Evolutionary conservation across 1,140 invertebrate genomes (phyloP), one percentile per base, ranked within the genome.

Genomic region (Drosophila malerkotliana): DNA sequence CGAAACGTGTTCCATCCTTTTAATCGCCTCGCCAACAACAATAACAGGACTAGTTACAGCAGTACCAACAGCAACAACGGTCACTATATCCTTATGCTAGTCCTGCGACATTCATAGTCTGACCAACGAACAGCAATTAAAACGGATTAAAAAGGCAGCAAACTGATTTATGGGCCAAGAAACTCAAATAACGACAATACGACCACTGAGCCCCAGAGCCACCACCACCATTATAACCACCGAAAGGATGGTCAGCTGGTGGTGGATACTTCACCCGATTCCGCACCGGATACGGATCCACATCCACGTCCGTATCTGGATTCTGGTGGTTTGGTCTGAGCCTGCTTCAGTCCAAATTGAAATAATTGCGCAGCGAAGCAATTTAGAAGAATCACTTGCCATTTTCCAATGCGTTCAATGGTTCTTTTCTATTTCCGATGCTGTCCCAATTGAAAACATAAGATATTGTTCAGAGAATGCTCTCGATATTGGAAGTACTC

Each of bases 301-400:
- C 8, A 63, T 52, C 34, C 57, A 14, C 2, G 12, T 30, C 14
- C 49, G 12, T 10, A 49, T 37, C 28, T n/a, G 56, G 53, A 12
- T 41, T 49, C 63, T 53, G 26, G 60, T 75, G 45, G 69, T 34
- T 56, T 66, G 21, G 48, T 39, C 48, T 57, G 15, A 21, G 61
- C 62, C 66, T 18, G 63, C 63, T 64, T 77, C 83, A 89, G 61
- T 83, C 79, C 59, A 83, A 88, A 88, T 83, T 88, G 83, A 88
- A 88, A 88, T 88, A 88, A 90, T 90, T 90, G 88, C 82, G 79
- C 88, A 90, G 55, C 90, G 82, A 90, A 90, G 88, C 88, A 90
- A 90, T 90, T 90, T 90, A 90, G 87, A 90, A 90, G 88, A 90
- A 90, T 90, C 88, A 74, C 88, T 75, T 77, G 63, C 64, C 57